Base-by-base conservation (phyloP, 2,888 invertebrate species). In the Galerucella nymphaeae region DNA sequence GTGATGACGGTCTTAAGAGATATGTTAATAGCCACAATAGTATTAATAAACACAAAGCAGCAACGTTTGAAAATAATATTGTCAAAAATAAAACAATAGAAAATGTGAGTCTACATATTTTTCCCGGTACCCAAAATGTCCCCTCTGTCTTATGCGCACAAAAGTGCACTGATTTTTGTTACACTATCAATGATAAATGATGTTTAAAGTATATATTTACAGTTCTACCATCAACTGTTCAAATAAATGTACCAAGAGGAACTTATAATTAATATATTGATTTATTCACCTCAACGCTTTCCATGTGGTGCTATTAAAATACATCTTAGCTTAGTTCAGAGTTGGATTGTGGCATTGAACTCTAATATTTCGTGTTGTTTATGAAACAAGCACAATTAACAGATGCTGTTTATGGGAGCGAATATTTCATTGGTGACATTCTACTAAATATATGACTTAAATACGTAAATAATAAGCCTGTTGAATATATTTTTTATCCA, bases 331-430 rank as follows among this genome's bases (percentile, higher is more conserved):
- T 67, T 63, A 70, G 70, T 72, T 59, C 61, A 62, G 61, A 64
- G 59, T 64, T 41, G 67, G 64, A 67, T 59, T 55, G 55, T 67
- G 72, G 58, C 48, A 66, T 71, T 62, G 69, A 70, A 75, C 71
- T 69, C 58, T 71, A 71, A 72, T 67, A 70, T 62, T 64, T 11
- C 48, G 48, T 72, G 70, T 72, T 75, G 72, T 75, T 75, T 66
- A 67, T 59, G 58, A 38, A 59, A 41, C 30, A 61, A 61, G 65
- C 66, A 71, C 58, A 59, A 65, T 62, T 70, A 75, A 50, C 75
- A 75, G 69, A 53, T 75, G 73, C 57, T 72, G 64, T 70, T 70
- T 67, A 68, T 70, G 62, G 48, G 58, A 66, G 66, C 58, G 62
- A 66, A 71, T 75, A 68, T 70, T 69, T 59, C 45, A 66, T 38